phyloP scores from a whole-genome alignment of 2,888 invertebrate species.

The Trisateles emortualis region DNA sequence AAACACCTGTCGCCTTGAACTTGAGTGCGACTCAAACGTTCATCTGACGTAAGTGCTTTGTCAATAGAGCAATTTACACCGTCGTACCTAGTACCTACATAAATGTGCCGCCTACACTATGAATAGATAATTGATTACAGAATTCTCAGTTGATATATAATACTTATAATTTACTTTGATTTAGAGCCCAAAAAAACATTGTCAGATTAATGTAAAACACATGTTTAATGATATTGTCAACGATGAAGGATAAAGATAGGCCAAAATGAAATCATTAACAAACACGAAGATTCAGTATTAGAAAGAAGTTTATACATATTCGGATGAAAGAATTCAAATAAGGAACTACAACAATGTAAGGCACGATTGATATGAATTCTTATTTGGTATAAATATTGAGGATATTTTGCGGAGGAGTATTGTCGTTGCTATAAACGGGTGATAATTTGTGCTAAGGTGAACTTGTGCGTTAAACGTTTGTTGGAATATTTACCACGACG shows the following conservation, averaged over 20 bases:
- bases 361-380: constrained; percentile 26
- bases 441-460: constrained; percentile 73
- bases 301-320: constrained; percentile 1
- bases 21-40: constrained; percentile 64
- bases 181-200: not conserved
- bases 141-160: constrained; percentile 20
- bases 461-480: constrained; percentile 61
- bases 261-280: no score
- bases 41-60: constrained; percentile 76
- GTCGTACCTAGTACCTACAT: constrained; percentile 45
- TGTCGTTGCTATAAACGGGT: constrained; percentile 61
- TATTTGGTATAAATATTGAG: constrained; percentile 31
- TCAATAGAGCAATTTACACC: constrained; percentile 77
- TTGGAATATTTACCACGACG: constrained; percentile 62
- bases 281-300: not conserved
- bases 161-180: constrained; percentile 1
- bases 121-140: constrained; percentile 47
- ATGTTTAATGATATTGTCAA: not conserved
- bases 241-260: constrained; percentile 1
- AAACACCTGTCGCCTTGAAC: constrained; percentile 73
- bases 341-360: constrained; percentile 20
- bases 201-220: not conserved
- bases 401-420: constrained; percentile 61
- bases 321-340: constrained; percentile 8
- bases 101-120: constrained; percentile 60